These are phyloP conservation scores for Choristoneura fumiferana DNA, from an alignment of 1,140 invertebrate genomes.

Conservation along the genomic window DNA sequence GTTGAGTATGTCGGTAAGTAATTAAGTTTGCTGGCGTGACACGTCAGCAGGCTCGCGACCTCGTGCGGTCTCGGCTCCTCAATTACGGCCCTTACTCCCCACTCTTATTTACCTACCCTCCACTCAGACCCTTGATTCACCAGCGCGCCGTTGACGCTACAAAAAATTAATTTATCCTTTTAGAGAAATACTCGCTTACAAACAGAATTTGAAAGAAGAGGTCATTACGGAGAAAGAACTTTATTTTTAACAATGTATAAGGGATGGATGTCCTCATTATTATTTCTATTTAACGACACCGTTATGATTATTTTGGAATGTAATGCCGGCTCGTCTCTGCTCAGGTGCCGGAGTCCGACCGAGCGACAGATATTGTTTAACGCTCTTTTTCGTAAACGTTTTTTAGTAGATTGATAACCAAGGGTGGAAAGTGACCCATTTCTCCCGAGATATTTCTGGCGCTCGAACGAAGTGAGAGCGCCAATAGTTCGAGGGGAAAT, in stretches of 20 bases:
- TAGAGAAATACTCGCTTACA: constrained; percentile 6
- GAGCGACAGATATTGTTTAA: constrained; percentile 7
- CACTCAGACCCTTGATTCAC: constrained; percentile 17
- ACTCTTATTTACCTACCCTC: constrained; percentile 16
- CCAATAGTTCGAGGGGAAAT: no score
- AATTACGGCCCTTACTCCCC: constrained; percentile 6
- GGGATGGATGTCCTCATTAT: neutral
- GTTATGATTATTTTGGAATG: neutral
- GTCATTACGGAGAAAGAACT: constrained; percentile 8
- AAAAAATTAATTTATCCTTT: constrained; percentile 12
- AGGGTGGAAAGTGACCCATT: no score
- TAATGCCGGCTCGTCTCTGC: neutral
- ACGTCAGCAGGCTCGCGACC: constrained; percentile 3
- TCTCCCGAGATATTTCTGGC: no score
- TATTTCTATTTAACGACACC: neutral
- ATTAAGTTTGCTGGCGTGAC: constrained; percentile 8
- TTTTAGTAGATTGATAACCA: no score
- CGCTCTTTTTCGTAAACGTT: no score
- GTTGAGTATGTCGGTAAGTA: constrained; percentile 1
- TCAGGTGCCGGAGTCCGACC: neutral
- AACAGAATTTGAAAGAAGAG: constrained; percentile 8
- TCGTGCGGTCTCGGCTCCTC: constrained; percentile 9
- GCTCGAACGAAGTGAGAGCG: no score
- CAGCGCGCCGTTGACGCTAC: constrained; percentile 11
- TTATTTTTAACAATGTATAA: neutral